These are phyloP conservation scores for Lamproptera curius DNA, from an alignment of 2,888 invertebrate species.

Conservation along the genomic window DNA sequence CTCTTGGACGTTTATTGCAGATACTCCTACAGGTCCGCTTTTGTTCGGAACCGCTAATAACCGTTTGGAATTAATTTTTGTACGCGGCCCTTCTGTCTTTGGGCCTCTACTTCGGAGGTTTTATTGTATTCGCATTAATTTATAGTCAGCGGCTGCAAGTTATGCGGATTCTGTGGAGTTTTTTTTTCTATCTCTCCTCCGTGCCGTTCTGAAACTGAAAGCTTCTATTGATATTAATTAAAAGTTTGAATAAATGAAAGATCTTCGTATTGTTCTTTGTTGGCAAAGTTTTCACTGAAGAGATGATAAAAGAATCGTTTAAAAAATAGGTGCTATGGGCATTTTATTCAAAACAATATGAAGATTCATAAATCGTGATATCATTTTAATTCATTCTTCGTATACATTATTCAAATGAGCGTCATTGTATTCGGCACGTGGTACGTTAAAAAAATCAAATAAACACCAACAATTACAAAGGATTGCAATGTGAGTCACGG, in stretches of 20 bases:
- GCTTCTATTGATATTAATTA: constrained; percentile 78
- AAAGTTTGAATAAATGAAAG: constrained; percentile 77
- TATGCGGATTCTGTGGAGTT: constrained; percentile 73
- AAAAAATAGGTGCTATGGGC: no score
- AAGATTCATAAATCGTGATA: constrained; percentile 13
- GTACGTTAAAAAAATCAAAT: constrained; percentile 22
- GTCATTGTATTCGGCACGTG: constrained; percentile 15
- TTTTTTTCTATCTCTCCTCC: constrained; percentile 72
- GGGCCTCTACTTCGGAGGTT: constrained; percentile 49
- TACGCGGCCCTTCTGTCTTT: constrained; percentile 61
- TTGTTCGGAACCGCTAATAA: constrained; percentile 66
- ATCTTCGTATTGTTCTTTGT: constrained; percentile 68
- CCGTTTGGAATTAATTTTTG: constrained; percentile 67
- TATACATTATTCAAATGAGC: constrained; percentile 15
- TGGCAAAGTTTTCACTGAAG: constrained; percentile 49
- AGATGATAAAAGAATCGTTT: constrained; percentile 68
- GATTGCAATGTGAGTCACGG: constrained; percentile 57
- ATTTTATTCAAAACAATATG: no score
- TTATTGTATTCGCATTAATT: constrained; percentile 77
- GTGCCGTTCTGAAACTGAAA: constrained; percentile 74
- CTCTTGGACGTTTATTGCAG: constrained; percentile 69
- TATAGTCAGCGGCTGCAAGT: constrained; percentile 72
- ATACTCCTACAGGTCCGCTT: constrained; percentile 48
- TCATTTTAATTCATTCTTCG: constrained; percentile 7
- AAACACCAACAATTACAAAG: constrained; percentile 29